Base-by-base conservation (phyloP, 2,797 vertebrate species). In the Dermochelys coriacea region DNA sequence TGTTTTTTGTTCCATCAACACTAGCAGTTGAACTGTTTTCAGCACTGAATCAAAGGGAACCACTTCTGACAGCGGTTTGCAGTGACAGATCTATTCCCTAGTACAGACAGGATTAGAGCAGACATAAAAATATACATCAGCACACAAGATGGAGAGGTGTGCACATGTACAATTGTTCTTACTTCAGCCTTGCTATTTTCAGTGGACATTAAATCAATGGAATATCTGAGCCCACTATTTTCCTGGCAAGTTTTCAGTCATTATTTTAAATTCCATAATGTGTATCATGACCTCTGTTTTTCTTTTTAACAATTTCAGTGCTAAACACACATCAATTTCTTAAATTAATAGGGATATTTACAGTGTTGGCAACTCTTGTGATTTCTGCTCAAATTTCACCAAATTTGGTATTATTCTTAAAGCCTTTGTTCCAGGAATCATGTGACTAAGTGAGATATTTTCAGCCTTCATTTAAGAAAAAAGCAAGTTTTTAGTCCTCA, bases 181-280 rank as follows among this genome's bases (percentile, higher is more conserved):
- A 68, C 83, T 5, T 92, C 88, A 71, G 93, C 88, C 86, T 25
- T 86, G 93, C 52, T 94, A 91, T 95, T 96, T 95, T 86, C 86
- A 91, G 87, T 6, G 12, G 50, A 88, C 82, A 96, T 88, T 91
- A 94, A 96, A 93, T 91, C 93, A 88, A 75, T 93, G 97, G 97
- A 98, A 97, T 93, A 95, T 97, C 87, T 95, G 88, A 97, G 55
- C 82, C 79, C 31, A 7, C 54, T 79, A 80, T 97, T 98, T 98
- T 98, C 96, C 97, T 98, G 97, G 97, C 94, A 88, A 82, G 55
- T 25, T 93, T 96, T 91, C 97, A 96, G 86, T 12, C 78, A 77
- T 59, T 55, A 82, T 85, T 86, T 80, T 87, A 61, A 6, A n/a
- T 41, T 85, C 25, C 3, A 0, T 3, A 21, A 29, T 82, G 34